phyloP scores from a whole-genome alignment of 92 coral and sea anemone genomes.

The Phenganax subtilis region DNA sequence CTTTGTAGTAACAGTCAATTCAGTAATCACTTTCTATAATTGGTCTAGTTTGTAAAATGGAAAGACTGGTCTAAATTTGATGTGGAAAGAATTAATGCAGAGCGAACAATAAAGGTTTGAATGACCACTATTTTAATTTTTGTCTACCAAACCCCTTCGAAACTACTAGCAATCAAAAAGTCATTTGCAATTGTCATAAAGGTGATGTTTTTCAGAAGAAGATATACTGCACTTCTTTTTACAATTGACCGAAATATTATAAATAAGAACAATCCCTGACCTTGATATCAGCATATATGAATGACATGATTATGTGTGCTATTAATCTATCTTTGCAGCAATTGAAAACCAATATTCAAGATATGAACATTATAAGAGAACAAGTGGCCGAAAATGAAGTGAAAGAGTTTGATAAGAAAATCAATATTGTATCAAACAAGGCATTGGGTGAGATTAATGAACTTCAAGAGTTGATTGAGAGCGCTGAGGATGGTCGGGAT shows the following conservation, averaged over 20 bases:
- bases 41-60: slow-evolving; percentile 59
- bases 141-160: too few relatives aligned
- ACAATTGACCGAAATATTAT: too few relatives aligned
- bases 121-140: too few relatives aligned
- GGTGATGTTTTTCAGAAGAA: too few relatives aligned
- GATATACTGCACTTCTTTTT: too few relatives aligned
- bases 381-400: slow-evolving; percentile 68
- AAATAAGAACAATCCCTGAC: too few relatives aligned
- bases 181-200: too few relatives aligned
- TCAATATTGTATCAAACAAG: slow-evolving; percentile 67
- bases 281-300: too few relatives aligned
- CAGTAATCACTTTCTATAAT: not conserved
- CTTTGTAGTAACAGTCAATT: not conserved
- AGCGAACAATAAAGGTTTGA: slow-evolving; percentile 89
- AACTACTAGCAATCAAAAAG: too few relatives aligned
- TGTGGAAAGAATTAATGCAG: slow-evolving; percentile 94
- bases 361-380: slow-evolving; percentile 67
- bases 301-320: too few relatives aligned
- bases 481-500: slow-evolving; percentile 9
- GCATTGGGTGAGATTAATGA: slow-evolving; percentile 66
- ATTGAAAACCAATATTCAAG: slow-evolving; percentile 76
- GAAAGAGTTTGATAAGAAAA: slow-evolving; percentile 65
- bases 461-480: slow-evolving; percentile 58
- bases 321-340: slow-evolving; percentile 51
- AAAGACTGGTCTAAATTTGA: slow-evolving; percentile 81